phyloP scores from a whole-genome alignment of 2,797 vertebrate genomes.

The Anguilla megastoma region DNA sequence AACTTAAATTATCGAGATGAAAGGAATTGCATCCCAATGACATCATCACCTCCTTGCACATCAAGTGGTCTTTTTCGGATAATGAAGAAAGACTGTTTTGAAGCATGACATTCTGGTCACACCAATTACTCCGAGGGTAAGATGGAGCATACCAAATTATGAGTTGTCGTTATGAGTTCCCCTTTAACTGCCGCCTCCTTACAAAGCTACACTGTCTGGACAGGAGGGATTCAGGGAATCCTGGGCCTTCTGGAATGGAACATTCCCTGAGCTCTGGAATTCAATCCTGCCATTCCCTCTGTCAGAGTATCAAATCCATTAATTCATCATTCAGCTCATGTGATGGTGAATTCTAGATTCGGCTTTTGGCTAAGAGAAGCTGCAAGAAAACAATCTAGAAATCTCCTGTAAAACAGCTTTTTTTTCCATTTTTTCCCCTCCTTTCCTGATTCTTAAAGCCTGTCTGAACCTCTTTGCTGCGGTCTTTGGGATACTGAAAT shows the following conservation, averaged over 20 bases:
- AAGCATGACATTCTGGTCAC: background rate
- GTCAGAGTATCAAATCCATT: constrained; percentile 9
- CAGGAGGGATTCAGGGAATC: background rate
- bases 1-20: background rate
- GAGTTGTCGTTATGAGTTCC: background rate
- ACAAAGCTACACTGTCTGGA: background rate
- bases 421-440: background rate
- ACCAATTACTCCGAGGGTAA: background rate
- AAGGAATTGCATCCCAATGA: background rate
- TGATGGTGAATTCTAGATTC: constrained; percentile 6
- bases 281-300: background rate
- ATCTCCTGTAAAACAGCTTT: background rate
- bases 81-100: background rate
- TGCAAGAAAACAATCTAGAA: background rate
- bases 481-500: background rate
- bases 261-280: background rate
- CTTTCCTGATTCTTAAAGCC: background rate
- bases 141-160: background rate
- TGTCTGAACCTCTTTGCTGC: background rate
- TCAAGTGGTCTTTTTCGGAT: background rate
- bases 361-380: constrained; percentile 6
- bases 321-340: background rate
- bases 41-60: background rate
- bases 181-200: background rate
- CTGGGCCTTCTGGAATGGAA: background rate